These are phyloP conservation scores for Bungarus multicinctus DNA, from an alignment of 2,113 vertebrate species.

Conservation along the genomic window DNA sequence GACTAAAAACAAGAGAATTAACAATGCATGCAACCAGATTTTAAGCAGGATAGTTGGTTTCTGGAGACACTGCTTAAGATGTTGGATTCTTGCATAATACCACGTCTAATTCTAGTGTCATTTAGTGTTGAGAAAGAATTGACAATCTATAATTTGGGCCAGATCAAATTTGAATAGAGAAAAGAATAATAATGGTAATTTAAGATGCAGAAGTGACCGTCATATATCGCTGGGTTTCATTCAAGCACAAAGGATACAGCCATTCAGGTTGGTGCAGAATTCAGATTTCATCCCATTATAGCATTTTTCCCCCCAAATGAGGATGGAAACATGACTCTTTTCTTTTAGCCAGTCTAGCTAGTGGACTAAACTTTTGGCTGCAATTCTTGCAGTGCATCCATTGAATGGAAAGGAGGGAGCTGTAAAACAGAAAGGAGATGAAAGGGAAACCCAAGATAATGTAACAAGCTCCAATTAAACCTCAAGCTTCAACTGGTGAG, in stretches of 20 bases:
- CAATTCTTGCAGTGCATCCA: background rate
- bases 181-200: background rate
- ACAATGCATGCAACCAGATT: background rate
- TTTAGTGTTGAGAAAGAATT: background rate
- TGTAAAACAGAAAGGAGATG: background rate
- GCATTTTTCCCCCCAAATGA: conserved; percentile 27
- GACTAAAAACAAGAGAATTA: background rate
- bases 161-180: background rate
- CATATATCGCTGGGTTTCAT: background rate
- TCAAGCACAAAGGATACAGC: background rate
- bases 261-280: background rate
- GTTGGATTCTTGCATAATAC: background rate
- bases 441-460: background rate
- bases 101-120: background rate
- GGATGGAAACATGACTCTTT: background rate
- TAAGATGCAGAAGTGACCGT: background rate
- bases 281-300: conserved; percentile 10
- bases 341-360: conserved; percentile 26
- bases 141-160: background rate
- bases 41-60: background rate
- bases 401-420: background rate
- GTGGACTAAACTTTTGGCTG: background rate
- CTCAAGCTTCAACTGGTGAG: background rate
- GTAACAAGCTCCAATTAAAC: background rate
- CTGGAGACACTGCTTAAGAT: background rate